Base-by-base conservation (phyloP, 2,797 vertebrate species). In the Rhabdophis nuchalis region DNA sequence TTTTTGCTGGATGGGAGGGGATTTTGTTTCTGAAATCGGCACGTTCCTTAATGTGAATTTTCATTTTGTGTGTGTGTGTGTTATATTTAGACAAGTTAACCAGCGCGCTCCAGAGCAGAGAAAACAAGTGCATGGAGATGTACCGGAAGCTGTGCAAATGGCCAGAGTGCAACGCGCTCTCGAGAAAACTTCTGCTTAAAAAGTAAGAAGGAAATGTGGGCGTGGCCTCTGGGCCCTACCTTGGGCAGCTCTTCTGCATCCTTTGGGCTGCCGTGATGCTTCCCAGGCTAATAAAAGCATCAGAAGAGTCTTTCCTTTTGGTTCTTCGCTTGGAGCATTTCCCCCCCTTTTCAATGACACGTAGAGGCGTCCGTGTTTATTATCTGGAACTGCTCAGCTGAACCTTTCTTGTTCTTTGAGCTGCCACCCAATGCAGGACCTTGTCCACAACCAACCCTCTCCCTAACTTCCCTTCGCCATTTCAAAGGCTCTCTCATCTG, bases 41-140 rank as follows among this genome's bases (percentile, higher is more conserved):
- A 1, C 12, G 72, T 25, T 82, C 20, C 1, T 82, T 82, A 46
- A 29, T 82, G 36, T 41, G 36, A 46, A 82, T 25, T 46, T 82
- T 25, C 72, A 12, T 82, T 46, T 32, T 54, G 8, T 58, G 56
- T 86, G 61, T 95, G 58, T 90, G 54, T 77, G 87, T 96, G 93
- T 94, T 90, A 58, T 72, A 95, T 96, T 60, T 97, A 99, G 99
- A 99, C 96, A 99, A 99, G 96, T 97, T 99, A 97, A 99, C 98
- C 82, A 99, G 99, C 41, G 99, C 99, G 96, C 98, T 99, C 91
- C 99, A 99, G 96, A 99, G 99, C 97, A 98, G 99, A 52, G 99
- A 99, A 95, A 99, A 98, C 96, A 99, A 99, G 94, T 99, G 99
- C 93, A 99, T 99, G 99, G 97, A 98, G 91, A 98, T 99, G 95